Conservation (phyloP, 1,140 invertebrate genomes). For the Saccostrea cuccullata region DNA sequence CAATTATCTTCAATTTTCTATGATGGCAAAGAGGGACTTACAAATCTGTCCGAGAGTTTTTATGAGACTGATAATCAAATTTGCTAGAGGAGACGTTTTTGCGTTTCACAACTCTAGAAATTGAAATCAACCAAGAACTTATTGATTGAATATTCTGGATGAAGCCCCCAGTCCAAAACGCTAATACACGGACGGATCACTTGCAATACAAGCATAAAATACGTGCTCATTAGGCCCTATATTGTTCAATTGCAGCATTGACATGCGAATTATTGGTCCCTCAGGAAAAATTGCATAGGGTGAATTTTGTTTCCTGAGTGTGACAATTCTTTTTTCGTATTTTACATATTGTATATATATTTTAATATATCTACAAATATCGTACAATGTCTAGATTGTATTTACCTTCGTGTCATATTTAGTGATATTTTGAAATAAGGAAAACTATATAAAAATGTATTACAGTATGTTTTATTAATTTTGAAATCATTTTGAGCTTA, state of each 20-base stretch:
- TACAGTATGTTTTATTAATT: no score
- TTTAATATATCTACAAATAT: background rate
- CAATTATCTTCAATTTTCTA: constrained; percentile 17
- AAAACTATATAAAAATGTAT: no score
- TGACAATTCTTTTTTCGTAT: background rate
- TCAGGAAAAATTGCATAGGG: background rate
- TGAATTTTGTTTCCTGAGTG: background rate
- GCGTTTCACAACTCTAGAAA: constrained; percentile 10
- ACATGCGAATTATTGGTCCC: background rate
- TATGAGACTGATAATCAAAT: constrained; percentile 30
- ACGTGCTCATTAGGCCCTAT: background rate
- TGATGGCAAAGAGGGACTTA: constrained; percentile 13
- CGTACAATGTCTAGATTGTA: background rate
- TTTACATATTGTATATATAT: no score
- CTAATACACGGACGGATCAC: background rate
- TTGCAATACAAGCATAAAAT: background rate
- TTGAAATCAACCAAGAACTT: background rate
- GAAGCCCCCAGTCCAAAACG: background rate
- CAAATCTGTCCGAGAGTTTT: constrained; percentile 15
- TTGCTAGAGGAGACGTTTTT: background rate
- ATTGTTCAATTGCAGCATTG: background rate
- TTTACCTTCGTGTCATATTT: background rate
- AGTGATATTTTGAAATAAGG: background rate
- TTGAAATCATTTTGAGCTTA: no score
- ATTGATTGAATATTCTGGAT: background rate